Base-by-base conservation (phyloP, 2,797 vertebrate genomes). In the Crenichthys baileyi region DNA sequence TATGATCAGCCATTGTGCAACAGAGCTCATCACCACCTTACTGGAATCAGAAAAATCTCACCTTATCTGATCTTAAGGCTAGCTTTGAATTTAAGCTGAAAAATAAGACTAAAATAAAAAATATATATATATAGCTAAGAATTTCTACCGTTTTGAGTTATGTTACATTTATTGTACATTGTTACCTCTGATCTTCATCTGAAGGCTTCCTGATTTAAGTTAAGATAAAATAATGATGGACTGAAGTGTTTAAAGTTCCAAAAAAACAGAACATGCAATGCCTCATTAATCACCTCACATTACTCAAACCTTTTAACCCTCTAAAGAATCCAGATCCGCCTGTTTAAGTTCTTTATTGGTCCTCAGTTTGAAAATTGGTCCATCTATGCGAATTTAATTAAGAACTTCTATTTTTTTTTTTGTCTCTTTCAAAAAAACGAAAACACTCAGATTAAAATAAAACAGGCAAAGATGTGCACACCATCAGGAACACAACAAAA, bases 401-500 rank as follows among this genome's bases (percentile, higher is more conserved):
- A 56, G 65, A 63, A 74, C 53, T 82, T 83, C 77, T 1, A 46
- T 77, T 61, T 68, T 78, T 60, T 84, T 73, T 41, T 53, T 46
- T 36, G 85, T 83, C 36, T 85, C 82, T 80, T 74, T 81, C 26
- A 65, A 73, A 44, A 72, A 82, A 55, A 74, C 67, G 48, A 80
- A 83, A 82, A 87, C 71, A 89, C 80, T 75, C 74, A n/a, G 78
- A 88, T 70, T 85, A 20, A 81, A 88, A 84, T 36, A n/a, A 77
- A 70, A 79, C 74, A 78, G 11, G 20, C 83, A 91, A 87, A 51
- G 81, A 87, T 75, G 89, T 36, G 77, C 90, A 90, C 82, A 89
- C 78, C 79, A 79, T 75, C 75, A 77, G 75, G 70, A 88, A 81
- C 81, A 82, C 71, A 81, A 85, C 76, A 58, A 86, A 36, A 86